Evolutionary conservation across 2,113 vertebrate species (phyloP).

Genomic region (Delphinapterus leucas): DNA sequence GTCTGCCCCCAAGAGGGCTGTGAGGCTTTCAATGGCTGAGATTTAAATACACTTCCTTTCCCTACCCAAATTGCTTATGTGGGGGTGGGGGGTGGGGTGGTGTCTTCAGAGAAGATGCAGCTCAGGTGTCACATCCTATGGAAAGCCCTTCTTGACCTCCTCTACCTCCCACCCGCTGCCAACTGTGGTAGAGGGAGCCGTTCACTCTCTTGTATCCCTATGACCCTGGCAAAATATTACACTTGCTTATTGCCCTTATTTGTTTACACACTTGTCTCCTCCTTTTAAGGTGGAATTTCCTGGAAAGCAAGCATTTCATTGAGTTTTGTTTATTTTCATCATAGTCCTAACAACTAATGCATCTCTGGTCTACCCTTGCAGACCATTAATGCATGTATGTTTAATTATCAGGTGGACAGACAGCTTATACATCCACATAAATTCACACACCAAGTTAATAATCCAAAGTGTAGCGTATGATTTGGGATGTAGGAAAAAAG

Average conservation of each 20-base stretch:
- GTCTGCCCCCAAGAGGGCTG: not conserved
- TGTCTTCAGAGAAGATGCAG: not conserved
- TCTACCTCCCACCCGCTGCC: not conserved
- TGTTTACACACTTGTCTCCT: not conserved
- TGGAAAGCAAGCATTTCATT: not conserved
- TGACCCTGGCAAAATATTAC: not conserved
- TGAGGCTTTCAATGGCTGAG: not conserved
- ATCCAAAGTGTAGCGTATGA: not conserved
- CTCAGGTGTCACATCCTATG: not conserved
- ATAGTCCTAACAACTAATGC: not conserved
- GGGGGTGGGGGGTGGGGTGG: too few species aligned
- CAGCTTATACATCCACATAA: not conserved
- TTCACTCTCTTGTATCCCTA: not conserved
- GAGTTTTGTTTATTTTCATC: not conserved
- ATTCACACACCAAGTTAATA: not conserved
- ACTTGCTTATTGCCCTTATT: not conserved
- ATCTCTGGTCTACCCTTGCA: not conserved
- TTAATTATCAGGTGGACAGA: not conserved
- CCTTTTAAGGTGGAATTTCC: not conserved
- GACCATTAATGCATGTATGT: not conserved
- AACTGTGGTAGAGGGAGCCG: not conserved
- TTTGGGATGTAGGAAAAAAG: not conserved
- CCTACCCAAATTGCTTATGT: not conserved
- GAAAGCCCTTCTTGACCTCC: not conserved
- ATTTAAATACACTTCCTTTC: not conserved